A percentile compares a stretch with the other conserved stretches of the same genome.
Evolutionary conservation across 2,888 invertebrate genomes (phyloP).

Genomic region (Alviniconcha strummeri): DNA sequence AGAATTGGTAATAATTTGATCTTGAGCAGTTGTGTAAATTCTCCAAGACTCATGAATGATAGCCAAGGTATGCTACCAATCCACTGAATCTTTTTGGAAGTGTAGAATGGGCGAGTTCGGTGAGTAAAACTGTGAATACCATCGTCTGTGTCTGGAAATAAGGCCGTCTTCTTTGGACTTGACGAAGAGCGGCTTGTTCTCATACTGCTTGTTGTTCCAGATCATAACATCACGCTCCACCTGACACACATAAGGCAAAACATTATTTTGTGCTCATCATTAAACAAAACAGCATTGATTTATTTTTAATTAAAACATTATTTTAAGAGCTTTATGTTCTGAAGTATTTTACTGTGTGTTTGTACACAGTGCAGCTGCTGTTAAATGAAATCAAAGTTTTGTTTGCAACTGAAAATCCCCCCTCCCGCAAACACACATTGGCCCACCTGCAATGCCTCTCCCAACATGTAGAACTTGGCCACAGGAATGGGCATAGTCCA

Average conservation of each 20-base stretch:
- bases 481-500: constrained; percentile 78
- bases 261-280: no score
- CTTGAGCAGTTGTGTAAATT: no score
- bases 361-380: no score
- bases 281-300: no score
- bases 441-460: constrained; percentile 78
- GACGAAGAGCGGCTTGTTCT: constrained; percentile 83
- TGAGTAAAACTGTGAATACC: constrained; percentile 91
- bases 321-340: no score
- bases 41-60: no score
- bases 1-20: no score
- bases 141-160: constrained; percentile 83
- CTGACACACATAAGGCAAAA: constrained; percentile 74
- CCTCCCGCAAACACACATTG: background rate
- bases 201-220: constrained; percentile 90
- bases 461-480: constrained; percentile 80
- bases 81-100: constrained; percentile 58
- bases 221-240: constrained; percentile 88
- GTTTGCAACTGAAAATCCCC: background rate
- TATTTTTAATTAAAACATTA: no score
- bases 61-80: constrained; percentile 47
- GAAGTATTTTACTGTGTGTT: no score
- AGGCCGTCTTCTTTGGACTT: constrained; percentile 81
- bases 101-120: constrained; percentile 78
- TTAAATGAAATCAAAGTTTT: no score